Conservation (phyloP, 1,140 invertebrate genomes). For the Cheumatopsyche charites region DNA sequence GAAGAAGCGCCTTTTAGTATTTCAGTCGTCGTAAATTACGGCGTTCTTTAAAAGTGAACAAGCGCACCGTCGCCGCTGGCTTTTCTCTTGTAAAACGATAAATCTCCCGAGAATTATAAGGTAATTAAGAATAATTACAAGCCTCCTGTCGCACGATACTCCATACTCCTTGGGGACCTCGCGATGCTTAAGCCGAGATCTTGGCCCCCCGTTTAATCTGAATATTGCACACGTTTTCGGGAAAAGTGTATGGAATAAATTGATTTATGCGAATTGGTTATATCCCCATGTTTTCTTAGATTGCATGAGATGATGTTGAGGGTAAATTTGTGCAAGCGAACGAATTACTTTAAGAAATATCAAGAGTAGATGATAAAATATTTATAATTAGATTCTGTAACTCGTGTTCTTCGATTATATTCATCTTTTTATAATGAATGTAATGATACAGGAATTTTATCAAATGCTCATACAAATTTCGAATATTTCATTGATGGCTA, state of each 20-base stretch:
- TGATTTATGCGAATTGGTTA: conserved; percentile 18
- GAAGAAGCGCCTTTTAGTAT: conserved; percentile 42
- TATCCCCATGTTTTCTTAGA: conserved; percentile 4
- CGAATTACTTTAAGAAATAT: no score
- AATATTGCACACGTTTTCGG: conserved; percentile 21
- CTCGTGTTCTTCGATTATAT: no score
- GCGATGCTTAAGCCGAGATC: conserved; percentile 13
- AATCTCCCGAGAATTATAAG: conserved; percentile 48
- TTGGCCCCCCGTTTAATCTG: conserved; percentile 19
- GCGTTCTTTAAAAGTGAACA: conserved; percentile 45
- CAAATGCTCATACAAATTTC: no score
- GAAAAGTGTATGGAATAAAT: conserved; percentile 18
- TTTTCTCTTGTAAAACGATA: conserved; percentile 43
- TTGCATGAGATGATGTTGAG: not conserved
- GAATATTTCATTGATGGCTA: no score
- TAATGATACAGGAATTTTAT: no score
- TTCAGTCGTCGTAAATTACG: conserved; percentile 48
- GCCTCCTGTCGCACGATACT: conserved; percentile 5
- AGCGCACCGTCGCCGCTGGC: conserved; percentile 33
- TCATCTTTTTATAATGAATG: no score
- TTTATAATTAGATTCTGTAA: no score
- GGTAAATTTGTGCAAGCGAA: no score
- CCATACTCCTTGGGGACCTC: not conserved
- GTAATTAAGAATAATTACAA: conserved; percentile 47
- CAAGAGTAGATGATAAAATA: no score